phyloP scores from a whole-genome alignment of 2,797 vertebrate genomes.

The Todus mexicanus region DNA sequence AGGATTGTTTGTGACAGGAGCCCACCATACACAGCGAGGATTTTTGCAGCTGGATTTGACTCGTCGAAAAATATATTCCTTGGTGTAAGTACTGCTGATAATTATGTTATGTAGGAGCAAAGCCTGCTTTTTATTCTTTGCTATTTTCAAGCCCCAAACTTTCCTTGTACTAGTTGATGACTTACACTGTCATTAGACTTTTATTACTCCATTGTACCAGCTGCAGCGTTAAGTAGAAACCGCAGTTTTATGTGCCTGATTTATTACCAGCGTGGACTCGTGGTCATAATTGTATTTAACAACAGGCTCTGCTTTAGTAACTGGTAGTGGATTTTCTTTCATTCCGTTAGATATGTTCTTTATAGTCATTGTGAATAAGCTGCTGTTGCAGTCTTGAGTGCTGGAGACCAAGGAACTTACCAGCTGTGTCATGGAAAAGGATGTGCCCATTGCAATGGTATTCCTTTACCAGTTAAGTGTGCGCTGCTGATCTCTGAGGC shows the following conservation, averaged over 20 bases:
- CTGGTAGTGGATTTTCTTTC: not conserved
- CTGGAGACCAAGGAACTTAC: not conserved
- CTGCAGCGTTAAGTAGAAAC: not conserved
- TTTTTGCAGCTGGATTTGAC: slow-evolving; percentile 98
- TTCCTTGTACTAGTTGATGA: not conserved
- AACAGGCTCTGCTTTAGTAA: not conserved
- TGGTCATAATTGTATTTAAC: not conserved
- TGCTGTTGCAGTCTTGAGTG: not conserved
- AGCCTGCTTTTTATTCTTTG: not conserved
- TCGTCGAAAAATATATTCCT: slow-evolving; percentile 99
- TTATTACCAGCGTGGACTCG: not conserved
- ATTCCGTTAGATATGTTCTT: not conserved
- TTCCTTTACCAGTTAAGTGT: not conserved
- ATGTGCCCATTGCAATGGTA: not conserved
- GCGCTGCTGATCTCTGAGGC: not conserved
- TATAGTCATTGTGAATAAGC: not conserved
- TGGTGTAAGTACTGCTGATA: slow-evolving; percentile 83
- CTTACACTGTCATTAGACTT: not conserved
- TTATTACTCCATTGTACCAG: not conserved
- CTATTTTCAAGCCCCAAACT: not conserved
- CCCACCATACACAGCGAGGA: slow-evolving; percentile 90
- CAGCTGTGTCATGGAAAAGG: not conserved
- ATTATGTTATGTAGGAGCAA: not conserved
- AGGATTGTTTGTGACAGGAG: slow-evolving; percentile 93
- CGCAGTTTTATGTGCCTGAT: not conserved